Conservation (phyloP, 1,140 invertebrate species). For the Aphelenchoides fujianensis region DNA sequence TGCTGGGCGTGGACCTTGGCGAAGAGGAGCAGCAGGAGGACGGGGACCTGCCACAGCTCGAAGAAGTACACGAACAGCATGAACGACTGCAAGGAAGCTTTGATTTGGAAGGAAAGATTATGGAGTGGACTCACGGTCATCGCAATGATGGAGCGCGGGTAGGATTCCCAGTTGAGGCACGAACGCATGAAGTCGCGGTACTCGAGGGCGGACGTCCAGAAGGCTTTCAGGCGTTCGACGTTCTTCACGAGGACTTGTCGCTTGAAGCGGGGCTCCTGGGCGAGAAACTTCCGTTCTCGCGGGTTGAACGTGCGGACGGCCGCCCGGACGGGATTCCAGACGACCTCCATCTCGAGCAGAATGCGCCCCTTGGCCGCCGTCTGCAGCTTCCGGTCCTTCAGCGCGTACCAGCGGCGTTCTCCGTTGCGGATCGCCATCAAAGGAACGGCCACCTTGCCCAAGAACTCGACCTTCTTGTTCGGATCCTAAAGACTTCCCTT, state of each 20-base stretch:
- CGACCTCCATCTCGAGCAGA: conserved; percentile 81
- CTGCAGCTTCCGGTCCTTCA: conserved; percentile 92
- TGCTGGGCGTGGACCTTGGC: conserved; percentile 31
- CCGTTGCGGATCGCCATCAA: conserved; percentile 75
- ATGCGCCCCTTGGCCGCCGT: conserved; percentile 88
- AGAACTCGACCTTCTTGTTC: conserved; percentile 94
- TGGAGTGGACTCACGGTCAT: conserved; percentile 71
- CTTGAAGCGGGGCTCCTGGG: conserved; percentile 90
- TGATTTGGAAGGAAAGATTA: neutral
- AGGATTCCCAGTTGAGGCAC: conserved; percentile 94
- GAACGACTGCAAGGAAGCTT: conserved; percentile 33
- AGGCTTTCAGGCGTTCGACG: conserved; percentile 77
- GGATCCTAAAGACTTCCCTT: too few species aligned
- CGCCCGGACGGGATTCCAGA: conserved; percentile 88
- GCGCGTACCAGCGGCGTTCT: conserved; percentile 87
- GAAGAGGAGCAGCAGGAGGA: conserved; percentile 50
- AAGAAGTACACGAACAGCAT: conserved; percentile 50
- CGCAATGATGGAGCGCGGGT: conserved; percentile 79
- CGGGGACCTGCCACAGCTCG: conserved; percentile 54
- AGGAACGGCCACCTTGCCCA: conserved; percentile 84
- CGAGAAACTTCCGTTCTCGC: conserved; percentile 89
- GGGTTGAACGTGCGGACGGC: conserved; percentile 88
- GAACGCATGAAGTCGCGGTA: conserved; percentile 85
- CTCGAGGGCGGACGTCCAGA: conserved; percentile 83
- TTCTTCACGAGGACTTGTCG: conserved; percentile 64